phyloP scores from a whole-genome alignment of 2,113 vertebrate species.

The Larimichthys polyactis region DNA sequence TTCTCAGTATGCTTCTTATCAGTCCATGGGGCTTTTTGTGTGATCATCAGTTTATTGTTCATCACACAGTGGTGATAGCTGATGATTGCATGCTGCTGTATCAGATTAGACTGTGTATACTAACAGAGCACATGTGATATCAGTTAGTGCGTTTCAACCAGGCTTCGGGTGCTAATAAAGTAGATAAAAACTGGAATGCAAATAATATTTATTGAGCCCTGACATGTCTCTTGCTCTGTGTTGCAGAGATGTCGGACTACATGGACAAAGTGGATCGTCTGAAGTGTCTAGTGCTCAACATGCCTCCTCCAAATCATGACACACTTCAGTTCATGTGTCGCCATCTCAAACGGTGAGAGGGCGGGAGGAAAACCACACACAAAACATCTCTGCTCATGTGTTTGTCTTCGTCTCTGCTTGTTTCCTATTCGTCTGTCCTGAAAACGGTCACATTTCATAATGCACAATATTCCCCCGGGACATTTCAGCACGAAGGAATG shows the following conservation, averaged over 20 bases:
- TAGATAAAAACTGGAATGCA: not conserved
- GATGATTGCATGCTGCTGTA: constrained; percentile 21
- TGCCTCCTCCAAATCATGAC: constrained; percentile 88
- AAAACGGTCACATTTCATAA: constrained; percentile 23
- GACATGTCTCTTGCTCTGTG: constrained; percentile 26
- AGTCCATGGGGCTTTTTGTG: not conserved
- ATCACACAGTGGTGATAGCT: constrained; percentile 18
- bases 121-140: constrained; percentile 16
- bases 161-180: constrained; percentile 21
- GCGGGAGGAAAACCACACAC: not conserved
- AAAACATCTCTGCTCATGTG: not conserved
- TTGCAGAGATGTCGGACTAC: constrained; percentile 86
- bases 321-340: constrained; percentile 88
- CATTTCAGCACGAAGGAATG: constrained; percentile 2
- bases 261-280: constrained; percentile 85
- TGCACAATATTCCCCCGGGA: constrained; percentile 4
- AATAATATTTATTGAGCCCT: constrained; percentile 10
- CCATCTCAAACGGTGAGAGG: constrained; percentile 89
- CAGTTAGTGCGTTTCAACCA: constrained; percentile 38
- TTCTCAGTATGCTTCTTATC: constrained; percentile 19
- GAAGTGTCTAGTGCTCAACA: constrained; percentile 84
- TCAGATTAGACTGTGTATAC: constrained; percentile 32
- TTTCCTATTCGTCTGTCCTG: constrained; percentile 9
- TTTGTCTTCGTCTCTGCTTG: not conserved
- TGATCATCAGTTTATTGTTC: constrained; percentile 9